Conservation (phyloP, 2,797 vertebrate species). For the Chiloscyllium punctatum region DNA sequence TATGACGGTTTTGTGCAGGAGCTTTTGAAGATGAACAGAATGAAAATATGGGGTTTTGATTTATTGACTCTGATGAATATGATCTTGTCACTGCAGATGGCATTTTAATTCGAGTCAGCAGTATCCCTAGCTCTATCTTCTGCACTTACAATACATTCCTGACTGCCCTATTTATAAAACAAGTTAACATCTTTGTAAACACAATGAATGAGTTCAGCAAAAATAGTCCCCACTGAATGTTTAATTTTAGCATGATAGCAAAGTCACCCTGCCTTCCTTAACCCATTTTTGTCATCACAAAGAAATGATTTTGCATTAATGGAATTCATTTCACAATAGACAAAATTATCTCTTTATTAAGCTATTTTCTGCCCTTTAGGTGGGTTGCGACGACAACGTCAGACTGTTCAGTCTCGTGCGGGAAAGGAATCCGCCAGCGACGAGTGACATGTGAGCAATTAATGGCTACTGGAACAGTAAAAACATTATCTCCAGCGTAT, state of each 20-base stretch:
- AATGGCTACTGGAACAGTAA: constrained; percentile 47
- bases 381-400: constrained; percentile 70
- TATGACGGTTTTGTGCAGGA: no score
- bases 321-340: neutral
- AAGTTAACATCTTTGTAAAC: neutral
- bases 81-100: neutral
- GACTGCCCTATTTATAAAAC: neutral
- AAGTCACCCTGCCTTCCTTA: neutral
- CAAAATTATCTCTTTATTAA: neutral
- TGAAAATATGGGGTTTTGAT: neutral
- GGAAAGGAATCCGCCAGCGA: constrained; percentile 61
- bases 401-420: constrained; percentile 69
- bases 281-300: neutral
- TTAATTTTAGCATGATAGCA: neutral
- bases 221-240: no score
- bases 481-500: constrained; percentile 42
- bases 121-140: neutral
- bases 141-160: neutral
- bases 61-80: neutral
- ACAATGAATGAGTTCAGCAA: neutral
- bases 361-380: constrained; percentile 49
- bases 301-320: neutral
- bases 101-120: neutral
- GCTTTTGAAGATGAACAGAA: neutral
- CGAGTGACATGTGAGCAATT: constrained; percentile 63